phyloP scores from a whole-genome alignment of 1,140 invertebrate species.

The Melipona quadrifasciata region DNA sequence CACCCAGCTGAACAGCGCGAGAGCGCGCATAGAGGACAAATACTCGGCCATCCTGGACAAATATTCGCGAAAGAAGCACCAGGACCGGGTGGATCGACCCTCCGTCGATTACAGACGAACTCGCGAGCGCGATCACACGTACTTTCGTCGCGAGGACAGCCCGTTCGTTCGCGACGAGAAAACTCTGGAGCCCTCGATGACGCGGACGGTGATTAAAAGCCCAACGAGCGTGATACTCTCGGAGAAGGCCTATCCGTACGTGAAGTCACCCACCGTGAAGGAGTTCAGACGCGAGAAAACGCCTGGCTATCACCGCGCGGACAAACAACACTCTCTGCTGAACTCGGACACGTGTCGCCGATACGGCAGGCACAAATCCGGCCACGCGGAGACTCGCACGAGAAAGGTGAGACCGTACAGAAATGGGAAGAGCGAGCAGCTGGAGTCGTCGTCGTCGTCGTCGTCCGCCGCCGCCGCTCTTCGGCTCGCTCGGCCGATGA shows the following conservation, averaged over 20 bases:
- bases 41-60: slow-evolving; percentile 88
- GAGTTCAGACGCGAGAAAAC: slow-evolving; percentile 70
- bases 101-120: slow-evolving; percentile 23
- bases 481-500: slow-evolving; percentile 72
- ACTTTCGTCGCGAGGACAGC: slow-evolving; percentile 65
- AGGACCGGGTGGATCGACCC: slow-evolving; percentile 62
- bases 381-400: slow-evolving; percentile 70
- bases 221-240: slow-evolving; percentile 82
- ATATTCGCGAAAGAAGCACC: slow-evolving; percentile 84
- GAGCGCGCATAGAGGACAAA: slow-evolving; percentile 88
- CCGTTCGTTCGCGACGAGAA: slow-evolving; percentile 82
- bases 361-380: slow-evolving; percentile 76
- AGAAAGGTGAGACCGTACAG: slow-evolving; percentile 67
- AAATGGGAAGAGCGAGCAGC: slow-evolving; percentile 76
- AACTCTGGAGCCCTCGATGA: slow-evolving; percentile 84
- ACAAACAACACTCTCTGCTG: slow-evolving; percentile 37
- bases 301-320: slow-evolving; percentile 57
- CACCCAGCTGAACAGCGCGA: slow-evolving; percentile 81
- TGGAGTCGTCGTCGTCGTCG: slow-evolving; percentile 53
- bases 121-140: slow-evolving; percentile 49
- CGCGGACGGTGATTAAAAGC: slow-evolving; percentile 79
- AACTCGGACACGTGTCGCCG: slow-evolving; percentile 63
- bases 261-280: slow-evolving; percentile 62
- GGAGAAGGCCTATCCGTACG: slow-evolving; percentile 87
- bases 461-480: slow-evolving; percentile 51